phyloP scores from a whole-genome alignment of 35 echinoderm and acorn worm species.

The Apostichopus parvimensis region DNA sequence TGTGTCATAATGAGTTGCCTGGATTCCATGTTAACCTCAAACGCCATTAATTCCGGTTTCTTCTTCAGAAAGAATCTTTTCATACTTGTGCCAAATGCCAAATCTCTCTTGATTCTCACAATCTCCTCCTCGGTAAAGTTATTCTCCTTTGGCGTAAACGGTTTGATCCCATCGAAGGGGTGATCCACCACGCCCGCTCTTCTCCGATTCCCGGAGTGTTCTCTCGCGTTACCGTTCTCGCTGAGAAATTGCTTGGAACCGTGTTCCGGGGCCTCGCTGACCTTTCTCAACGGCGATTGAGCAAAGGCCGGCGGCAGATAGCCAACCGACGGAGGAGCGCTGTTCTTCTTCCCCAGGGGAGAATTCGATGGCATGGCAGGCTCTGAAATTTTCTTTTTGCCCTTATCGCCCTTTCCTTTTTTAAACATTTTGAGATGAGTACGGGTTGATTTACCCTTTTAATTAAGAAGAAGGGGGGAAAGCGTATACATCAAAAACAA shows the following conservation, averaged over 20 bases:
- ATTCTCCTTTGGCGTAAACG: not conserved
- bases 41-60: slow-evolving; percentile 86
- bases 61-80: slow-evolving; percentile 79
- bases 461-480: no score
- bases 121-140: slow-evolving; percentile 46
- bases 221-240: not conserved
- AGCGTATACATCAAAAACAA: no score
- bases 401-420: not conserved
- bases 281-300: not conserved
- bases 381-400: slow-evolving; percentile 2
- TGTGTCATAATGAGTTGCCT: slow-evolving; percentile 81
- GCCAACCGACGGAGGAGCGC: not conserved
- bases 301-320: not conserved
- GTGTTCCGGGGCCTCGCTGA: not conserved
- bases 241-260: not conserved
- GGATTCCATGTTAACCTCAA: slow-evolving; percentile 88
- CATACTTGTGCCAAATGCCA: slow-evolving; percentile 74
- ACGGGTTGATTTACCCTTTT: no score
- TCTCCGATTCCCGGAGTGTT: not conserved
- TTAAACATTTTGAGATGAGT: not conserved
- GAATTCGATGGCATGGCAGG: not conserved
- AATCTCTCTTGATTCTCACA: slow-evolving; percentile 53
- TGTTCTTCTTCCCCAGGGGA: not conserved
- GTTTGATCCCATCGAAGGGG: slow-evolving; percentile 3
- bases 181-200: slow-evolving; percentile 21